phyloP scores from a whole-genome alignment of 2,888 invertebrate genomes.

The Caradrina kadenii region DNA sequence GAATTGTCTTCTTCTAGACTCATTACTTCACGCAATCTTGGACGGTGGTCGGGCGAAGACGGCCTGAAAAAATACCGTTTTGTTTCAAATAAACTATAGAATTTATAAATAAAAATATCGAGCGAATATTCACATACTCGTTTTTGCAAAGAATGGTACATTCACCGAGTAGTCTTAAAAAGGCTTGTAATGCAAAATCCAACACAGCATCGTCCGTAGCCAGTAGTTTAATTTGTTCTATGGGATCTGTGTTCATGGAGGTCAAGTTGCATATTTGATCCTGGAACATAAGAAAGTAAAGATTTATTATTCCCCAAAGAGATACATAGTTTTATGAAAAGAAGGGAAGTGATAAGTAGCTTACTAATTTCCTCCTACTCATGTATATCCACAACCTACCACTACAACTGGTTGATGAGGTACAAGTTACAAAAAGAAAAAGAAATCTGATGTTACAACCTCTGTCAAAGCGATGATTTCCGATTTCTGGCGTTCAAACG shows the following conservation, averaged over 20 bases:
- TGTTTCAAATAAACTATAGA: constrained; percentile 43
- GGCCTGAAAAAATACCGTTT: constrained; percentile 54
- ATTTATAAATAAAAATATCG: constrained; percentile 10
- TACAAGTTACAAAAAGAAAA: not conserved
- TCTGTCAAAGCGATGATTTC: constrained; percentile 72
- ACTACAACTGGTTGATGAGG: not conserved
- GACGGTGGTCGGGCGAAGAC: constrained; percentile 47
- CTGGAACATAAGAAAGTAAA: constrained; percentile 63
- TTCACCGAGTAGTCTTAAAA: constrained; percentile 73
- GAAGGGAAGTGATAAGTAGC: no score
- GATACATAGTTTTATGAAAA: not conserved
- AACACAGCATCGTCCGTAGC: constrained; percentile 78
- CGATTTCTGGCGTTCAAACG: constrained; percentile 70
- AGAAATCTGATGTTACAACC: constrained; percentile 52
- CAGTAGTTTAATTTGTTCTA: constrained; percentile 74
- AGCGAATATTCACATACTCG: constrained; percentile 22
- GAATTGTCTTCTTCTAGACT: constrained; percentile 79
- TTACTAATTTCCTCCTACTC: no score
- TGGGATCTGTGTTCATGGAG: constrained; percentile 75
- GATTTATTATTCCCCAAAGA: not conserved
- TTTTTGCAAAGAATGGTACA: constrained; percentile 72
- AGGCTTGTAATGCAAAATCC: constrained; percentile 79
- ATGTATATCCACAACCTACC: no score
- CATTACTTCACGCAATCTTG: constrained; percentile 69
- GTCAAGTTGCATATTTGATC: constrained; percentile 73